Conservation (phyloP, 2,888 invertebrate genomes). For the Chrysopilus asiliformis region DNA sequence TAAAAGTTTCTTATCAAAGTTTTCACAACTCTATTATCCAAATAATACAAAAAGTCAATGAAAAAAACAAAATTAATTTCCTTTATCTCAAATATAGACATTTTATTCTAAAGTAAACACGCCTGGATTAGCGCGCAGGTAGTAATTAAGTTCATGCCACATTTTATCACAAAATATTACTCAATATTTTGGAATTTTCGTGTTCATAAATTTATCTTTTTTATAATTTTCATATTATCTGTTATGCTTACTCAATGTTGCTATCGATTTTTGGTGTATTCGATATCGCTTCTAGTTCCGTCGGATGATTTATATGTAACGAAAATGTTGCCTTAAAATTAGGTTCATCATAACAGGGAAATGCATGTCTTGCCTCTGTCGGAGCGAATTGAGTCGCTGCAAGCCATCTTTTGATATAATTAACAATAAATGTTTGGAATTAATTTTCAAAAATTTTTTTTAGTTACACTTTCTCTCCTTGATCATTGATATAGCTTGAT, state of each 20-base stretch:
- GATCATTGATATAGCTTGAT: conserved; percentile 35
- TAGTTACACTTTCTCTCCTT: conserved; percentile 15
- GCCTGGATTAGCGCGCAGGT: too few species aligned
- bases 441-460: not conserved
- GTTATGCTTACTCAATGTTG: not conserved
- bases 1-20: too few species aligned
- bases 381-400: conserved; percentile 51
- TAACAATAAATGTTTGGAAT: conserved; percentile 25
- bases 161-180: too few species aligned
- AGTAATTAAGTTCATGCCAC: too few species aligned
- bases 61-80: too few species aligned
- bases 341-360: conserved; percentile 64
- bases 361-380: conserved; percentile 46
- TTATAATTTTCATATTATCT: not conserved
- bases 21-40: too few species aligned
- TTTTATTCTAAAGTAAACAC: too few species aligned
- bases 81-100: too few species aligned
- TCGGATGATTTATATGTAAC: conserved; percentile 42
- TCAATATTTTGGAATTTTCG: not conserved
- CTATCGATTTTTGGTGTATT: conserved; percentile 12
- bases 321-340: conserved; percentile 47
- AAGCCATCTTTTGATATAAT: conserved; percentile 23
- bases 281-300: conserved; percentile 23
- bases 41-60: too few species aligned
- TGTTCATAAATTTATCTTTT: not conserved